phyloP scores from a whole-genome alignment of 92 coral and sea anemone genomes.

The Porites cylindrica region DNA sequence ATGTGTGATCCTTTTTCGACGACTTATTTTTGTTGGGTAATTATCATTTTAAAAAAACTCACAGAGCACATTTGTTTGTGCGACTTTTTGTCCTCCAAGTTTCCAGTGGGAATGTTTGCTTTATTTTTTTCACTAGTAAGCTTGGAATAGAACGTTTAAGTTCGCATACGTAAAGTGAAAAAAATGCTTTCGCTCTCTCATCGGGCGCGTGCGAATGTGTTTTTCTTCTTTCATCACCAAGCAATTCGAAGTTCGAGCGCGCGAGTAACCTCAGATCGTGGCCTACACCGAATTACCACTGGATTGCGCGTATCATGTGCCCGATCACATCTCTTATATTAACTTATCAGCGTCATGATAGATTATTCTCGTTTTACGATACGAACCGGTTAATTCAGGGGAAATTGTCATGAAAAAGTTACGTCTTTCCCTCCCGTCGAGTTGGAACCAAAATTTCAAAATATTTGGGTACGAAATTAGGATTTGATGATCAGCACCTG shows the following conservation, averaged over 20 bases:
- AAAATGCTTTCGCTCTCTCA: neutral
- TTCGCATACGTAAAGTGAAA: neutral
- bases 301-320: conserved; percentile 70
- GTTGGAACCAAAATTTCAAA: conserved; percentile 16
- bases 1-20: conserved; percentile 35
- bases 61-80: conserved; percentile 1
- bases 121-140: neutral
- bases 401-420: neutral
- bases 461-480: conserved; percentile 62
- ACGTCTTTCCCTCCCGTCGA: conserved; percentile 1
- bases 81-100: conserved; percentile 6
- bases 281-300: conserved; percentile 28
- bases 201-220: neutral
- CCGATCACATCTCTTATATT: conserved; percentile 55
- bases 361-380: conserved; percentile 57
- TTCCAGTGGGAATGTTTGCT: conserved; percentile 16
- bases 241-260: conserved; percentile 21
- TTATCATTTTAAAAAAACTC: neutral
- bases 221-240: conserved; percentile 41
- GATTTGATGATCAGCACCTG: conserved; percentile 77
- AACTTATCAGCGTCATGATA: conserved; percentile 54
- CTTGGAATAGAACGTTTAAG: conserved; percentile 1
- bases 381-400: conserved; percentile 18
- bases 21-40: conserved; percentile 3
- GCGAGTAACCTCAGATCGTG: conserved; percentile 46